These are phyloP conservation scores for Crepidodera aurea DNA, from an alignment of 2,888 invertebrate genomes.

Conservation along the genomic window DNA sequence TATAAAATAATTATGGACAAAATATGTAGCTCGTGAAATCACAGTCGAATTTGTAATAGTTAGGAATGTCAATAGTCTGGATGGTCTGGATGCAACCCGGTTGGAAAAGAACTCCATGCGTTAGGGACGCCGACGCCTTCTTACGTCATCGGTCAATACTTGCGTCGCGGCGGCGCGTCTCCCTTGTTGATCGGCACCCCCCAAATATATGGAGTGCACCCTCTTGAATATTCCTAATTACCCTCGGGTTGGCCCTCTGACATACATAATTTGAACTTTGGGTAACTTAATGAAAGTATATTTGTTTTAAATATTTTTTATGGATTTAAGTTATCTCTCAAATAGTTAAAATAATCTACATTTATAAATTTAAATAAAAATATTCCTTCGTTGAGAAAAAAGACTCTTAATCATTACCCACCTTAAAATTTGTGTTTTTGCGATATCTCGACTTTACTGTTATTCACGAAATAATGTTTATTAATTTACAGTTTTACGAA, in stretches of 20 bases:
- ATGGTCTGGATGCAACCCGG: slow-evolving; percentile 36
- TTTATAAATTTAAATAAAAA: no score
- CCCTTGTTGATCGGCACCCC: slow-evolving; percentile 16
- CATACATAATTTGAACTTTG: slow-evolving; percentile 25
- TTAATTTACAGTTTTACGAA: no score
- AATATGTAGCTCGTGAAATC: slow-evolving; percentile 14
- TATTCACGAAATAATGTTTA: no score
- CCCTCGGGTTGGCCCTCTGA: slow-evolving; percentile 20
- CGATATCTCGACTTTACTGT: no score
- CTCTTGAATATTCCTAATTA: slow-evolving; percentile 61
- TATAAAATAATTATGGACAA: not conserved
- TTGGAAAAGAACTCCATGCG: slow-evolving; percentile 47
- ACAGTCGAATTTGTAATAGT: slow-evolving; percentile 13
- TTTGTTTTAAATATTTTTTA: no score
- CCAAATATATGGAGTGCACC: slow-evolving; percentile 1
- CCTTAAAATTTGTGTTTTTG: no score
- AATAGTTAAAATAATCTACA: no score
- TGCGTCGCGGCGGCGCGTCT: slow-evolving; percentile 61
- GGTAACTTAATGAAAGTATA: no score
- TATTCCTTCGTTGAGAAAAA: no score
- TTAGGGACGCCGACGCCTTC: slow-evolving; percentile 59
- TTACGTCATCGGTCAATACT: slow-evolving; percentile 62
- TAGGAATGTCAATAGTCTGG: slow-evolving; percentile 19
- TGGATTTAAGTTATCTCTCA: no score
- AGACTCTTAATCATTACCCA: no score